phyloP scores from a whole-genome alignment of 2,888 invertebrate genomes.

The Eilema sororculum region DNA sequence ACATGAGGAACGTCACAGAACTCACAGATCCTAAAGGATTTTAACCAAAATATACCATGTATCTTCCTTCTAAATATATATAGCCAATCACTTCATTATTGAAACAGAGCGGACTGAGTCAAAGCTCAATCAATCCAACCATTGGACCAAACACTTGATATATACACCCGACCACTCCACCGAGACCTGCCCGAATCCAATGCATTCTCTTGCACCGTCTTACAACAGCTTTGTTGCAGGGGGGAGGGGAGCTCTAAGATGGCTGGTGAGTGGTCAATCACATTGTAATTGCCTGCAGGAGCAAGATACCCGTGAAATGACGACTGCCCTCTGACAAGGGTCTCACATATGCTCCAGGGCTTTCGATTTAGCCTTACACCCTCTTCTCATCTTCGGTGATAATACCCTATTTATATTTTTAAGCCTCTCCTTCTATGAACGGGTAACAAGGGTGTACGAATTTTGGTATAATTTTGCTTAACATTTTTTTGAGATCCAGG shows the following conservation, averaged over 20 bases:
- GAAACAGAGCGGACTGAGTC: slow-evolving; percentile 66
- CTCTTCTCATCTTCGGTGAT: slow-evolving; percentile 45
- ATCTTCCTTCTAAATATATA: slow-evolving; percentile 14
- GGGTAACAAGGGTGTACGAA: not conserved
- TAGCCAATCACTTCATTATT: slow-evolving; percentile 74
- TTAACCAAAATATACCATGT: not conserved
- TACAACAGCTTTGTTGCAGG: slow-evolving; percentile 17
- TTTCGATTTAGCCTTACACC: slow-evolving; percentile 72
- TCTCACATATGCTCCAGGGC: slow-evolving; percentile 67
- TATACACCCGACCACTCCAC: slow-evolving; percentile 57
- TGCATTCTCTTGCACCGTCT: slow-evolving; percentile 29
- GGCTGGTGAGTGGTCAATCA: slow-evolving; percentile 74
- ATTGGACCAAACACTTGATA: slow-evolving; percentile 77
- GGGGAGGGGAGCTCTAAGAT: slow-evolving; percentile 49
- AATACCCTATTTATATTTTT: slow-evolving; percentile 41
- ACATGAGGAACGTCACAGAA: not conserved
- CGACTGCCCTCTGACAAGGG: slow-evolving; percentile 81
- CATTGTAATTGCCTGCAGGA: slow-evolving; percentile 81
- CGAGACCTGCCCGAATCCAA: slow-evolving; percentile 53
- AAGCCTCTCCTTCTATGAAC: slow-evolving; percentile 9
- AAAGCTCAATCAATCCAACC: slow-evolving; percentile 78
- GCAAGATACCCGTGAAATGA: slow-evolving; percentile 85
- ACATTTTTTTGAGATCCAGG: not conserved
- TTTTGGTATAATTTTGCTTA: not conserved
- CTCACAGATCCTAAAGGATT: too few relatives aligned